phyloP scores from a whole-genome alignment of 2,888 invertebrate genomes.

The Caenorhabditis imperialis region DNA sequence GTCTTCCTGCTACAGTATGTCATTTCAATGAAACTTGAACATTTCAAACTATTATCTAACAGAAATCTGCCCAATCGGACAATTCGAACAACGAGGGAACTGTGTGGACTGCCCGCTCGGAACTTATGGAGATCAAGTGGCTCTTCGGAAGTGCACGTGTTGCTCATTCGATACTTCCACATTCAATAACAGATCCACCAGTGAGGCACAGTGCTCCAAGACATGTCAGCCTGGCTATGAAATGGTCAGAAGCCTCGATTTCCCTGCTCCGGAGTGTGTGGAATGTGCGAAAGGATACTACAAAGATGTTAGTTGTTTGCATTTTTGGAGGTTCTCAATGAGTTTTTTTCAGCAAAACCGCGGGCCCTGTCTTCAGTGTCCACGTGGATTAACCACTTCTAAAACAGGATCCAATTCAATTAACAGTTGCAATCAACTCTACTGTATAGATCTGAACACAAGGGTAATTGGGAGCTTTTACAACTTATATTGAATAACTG shows the following conservation, averaged over 20 bases:
- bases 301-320: constrained; percentile 18
- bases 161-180: constrained; percentile 38
- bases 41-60: constrained; percentile 1
- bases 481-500: neutral
- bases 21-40: neutral
- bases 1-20: constrained; percentile 42
- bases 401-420: neutral
- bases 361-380: constrained; percentile 43
- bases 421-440: constrained; percentile 12
- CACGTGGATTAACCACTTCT: constrained; percentile 42
- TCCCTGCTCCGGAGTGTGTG: constrained; percentile 15
- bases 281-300: constrained; percentile 33
- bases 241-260: constrained; percentile 15
- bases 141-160: constrained; percentile 20
- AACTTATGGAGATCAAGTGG: constrained; percentile 14
- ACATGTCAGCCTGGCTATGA: constrained; percentile 33
- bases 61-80: constrained; percentile 14
- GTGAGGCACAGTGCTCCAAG: constrained; percentile 12
- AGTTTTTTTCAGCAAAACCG: constrained; percentile 6
- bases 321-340: too few relatives aligned
- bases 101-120: constrained; percentile 33
- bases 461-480: constrained; percentile 1
- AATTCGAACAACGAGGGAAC: neutral
- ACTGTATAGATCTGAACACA: constrained; percentile 49
- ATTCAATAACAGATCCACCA: constrained; percentile 18